phyloP scores from a whole-genome alignment of 2,797 vertebrate species.

The Australoheros facetus region DNA sequence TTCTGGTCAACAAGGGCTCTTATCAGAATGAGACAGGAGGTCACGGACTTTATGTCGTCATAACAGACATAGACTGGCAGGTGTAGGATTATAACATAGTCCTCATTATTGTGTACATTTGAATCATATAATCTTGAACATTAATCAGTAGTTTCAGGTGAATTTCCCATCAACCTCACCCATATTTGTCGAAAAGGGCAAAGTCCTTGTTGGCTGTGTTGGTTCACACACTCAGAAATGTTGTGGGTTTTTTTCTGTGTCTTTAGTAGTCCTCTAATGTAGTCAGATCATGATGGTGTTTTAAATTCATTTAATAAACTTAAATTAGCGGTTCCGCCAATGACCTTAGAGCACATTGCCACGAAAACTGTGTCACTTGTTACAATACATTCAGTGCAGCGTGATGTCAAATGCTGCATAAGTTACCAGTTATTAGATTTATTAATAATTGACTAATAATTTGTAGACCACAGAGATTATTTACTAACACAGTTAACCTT shows the following conservation, averaged over 20 bases:
- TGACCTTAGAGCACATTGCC: neutral
- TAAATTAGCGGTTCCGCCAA: neutral
- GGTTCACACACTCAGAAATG: neutral
- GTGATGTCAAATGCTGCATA: neutral
- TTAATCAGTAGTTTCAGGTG: slow-evolving; percentile 17
- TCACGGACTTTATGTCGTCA: slow-evolving; percentile 6
- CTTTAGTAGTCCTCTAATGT: neutral
- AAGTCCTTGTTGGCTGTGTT: slow-evolving; percentile 12
- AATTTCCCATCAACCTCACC: slow-evolving; percentile 11
- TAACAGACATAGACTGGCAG: neutral
- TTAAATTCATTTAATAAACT: neutral
- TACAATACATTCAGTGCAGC: neutral
- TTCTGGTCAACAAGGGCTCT: neutral
- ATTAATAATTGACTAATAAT: neutral
- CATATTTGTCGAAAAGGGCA: slow-evolving; percentile 17
- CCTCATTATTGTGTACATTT: neutral
- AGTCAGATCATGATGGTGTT: neutral
- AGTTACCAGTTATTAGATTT: neutral
- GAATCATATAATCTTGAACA: slow-evolving; percentile 10
- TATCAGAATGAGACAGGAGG: neutral
- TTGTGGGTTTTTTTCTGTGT: neutral
- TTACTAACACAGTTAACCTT: neutral
- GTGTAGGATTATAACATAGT: neutral
- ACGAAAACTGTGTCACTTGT: neutral
- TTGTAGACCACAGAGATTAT: neutral